Conservation (phyloP, 2,113 vertebrate genomes). For the Ictalurus punctatus region DNA sequence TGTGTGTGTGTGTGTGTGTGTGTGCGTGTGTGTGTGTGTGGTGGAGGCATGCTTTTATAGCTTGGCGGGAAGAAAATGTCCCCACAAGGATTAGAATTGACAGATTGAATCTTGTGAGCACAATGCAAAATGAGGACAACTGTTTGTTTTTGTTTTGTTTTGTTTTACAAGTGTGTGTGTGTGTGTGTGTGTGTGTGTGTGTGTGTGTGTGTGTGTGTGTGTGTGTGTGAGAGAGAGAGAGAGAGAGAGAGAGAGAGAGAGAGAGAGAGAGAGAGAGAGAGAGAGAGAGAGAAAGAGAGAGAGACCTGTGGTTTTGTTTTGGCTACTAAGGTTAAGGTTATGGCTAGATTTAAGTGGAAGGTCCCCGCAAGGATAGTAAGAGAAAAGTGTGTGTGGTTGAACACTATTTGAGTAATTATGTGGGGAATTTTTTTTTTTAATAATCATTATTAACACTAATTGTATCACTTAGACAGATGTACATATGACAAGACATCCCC, state of each 20-base stretch:
- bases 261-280: too few species aligned
- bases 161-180: too few species aligned
- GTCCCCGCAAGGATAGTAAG: background rate
- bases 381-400: background rate
- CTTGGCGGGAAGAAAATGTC: background rate
- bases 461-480: background rate
- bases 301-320: background rate
- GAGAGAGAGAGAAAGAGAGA: background rate
- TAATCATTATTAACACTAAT: conserved; percentile 15
- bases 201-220: too few species aligned
- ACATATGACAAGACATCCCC: background rate
- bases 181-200: too few species aligned
- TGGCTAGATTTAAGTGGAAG: background rate
- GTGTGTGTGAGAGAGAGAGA: too few species aligned
- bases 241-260: too few species aligned
- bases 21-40: background rate
- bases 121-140: background rate
- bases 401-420: background rate
- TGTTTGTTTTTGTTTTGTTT: too few species aligned
- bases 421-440: background rate
- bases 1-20: background rate
- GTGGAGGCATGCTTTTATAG: background rate
- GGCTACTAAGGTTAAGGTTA: background rate
- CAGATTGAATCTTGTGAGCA: background rate
- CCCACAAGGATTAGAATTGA: background rate